phyloP scores from a whole-genome alignment of 2,113 vertebrate genomes.

The Periophthalmodon schlosseri region DNA sequence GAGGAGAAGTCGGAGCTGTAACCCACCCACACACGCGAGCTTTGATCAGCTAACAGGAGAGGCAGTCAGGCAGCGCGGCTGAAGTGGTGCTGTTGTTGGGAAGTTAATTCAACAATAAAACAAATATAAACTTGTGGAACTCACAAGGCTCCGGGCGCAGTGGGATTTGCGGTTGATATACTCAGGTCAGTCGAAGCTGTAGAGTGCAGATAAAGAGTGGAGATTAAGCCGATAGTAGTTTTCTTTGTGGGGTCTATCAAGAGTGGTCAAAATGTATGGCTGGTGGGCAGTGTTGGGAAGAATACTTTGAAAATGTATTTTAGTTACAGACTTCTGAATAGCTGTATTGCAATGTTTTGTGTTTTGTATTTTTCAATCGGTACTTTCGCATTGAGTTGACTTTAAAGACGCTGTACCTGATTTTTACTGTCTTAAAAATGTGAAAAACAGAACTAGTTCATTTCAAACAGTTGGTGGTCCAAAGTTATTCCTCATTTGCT shows the following conservation, averaged over 20 bases:
- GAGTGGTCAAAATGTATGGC: too few species aligned
- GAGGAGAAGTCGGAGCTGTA: not conserved
- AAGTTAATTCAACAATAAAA: not conserved
- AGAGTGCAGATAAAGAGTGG: not conserved
- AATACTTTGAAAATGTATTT: too few species aligned
- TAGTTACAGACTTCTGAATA: too few species aligned
- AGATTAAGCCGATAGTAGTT: not conserved
- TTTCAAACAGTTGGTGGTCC: too few species aligned
- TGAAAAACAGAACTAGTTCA: too few species aligned
- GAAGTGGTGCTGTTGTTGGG: not conserved
- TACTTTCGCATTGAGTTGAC: too few species aligned
- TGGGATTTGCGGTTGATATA: not conserved
- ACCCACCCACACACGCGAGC: conserved; percentile 18
- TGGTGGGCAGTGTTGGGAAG: too few species aligned
- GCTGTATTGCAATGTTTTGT: too few species aligned
- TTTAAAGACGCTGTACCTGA: too few species aligned
- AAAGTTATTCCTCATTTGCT: too few species aligned
- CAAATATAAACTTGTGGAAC: not conserved
- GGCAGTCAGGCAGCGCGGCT: not conserved
- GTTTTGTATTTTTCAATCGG: too few species aligned
- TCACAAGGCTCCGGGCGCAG: not conserved
- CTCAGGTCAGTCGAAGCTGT: not conserved
- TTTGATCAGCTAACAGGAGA: not conserved
- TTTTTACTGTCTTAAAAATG: too few species aligned
- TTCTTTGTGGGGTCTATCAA: not conserved